phyloP scores from a whole-genome alignment of 2,113 vertebrate genomes.

The Solenodon paradoxus region DNA sequence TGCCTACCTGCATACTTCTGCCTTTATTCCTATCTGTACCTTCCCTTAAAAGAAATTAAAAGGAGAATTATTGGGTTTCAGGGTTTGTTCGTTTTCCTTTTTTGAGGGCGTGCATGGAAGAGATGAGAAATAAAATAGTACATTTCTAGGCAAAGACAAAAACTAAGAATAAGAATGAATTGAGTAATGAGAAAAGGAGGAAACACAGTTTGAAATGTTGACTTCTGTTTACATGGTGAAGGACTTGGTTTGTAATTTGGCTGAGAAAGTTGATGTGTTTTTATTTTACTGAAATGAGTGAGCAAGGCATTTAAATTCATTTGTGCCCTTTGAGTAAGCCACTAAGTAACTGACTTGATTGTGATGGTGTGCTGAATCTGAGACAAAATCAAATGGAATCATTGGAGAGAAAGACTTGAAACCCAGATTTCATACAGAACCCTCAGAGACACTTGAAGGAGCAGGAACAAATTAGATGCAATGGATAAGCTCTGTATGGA shows the following conservation, averaged over 20 bases:
- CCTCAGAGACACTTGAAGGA: background rate
- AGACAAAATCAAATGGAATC: background rate
- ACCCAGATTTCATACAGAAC: background rate
- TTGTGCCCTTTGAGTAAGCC: background rate
- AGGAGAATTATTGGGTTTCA: constrained; percentile 47
- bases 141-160: constrained; percentile 45
- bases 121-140: constrained; percentile 56
- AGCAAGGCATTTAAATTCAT: background rate
- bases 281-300: background rate
- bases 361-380: background rate
- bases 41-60: too few species aligned
- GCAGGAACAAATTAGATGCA: background rate
- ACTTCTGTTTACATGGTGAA: background rate
- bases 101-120: background rate
- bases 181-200: background rate
- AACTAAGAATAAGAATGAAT: background rate
- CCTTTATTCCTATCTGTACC: too few species aligned
- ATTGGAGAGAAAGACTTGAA: background rate
- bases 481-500: background rate
- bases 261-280: background rate
- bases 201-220: background rate
- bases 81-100: background rate
- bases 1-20: too few species aligned
- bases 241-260: background rate
- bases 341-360: background rate